Evolutionary conservation across 2,797 vertebrate species (phyloP).

Genomic region (Ciconia nigra): DNA sequence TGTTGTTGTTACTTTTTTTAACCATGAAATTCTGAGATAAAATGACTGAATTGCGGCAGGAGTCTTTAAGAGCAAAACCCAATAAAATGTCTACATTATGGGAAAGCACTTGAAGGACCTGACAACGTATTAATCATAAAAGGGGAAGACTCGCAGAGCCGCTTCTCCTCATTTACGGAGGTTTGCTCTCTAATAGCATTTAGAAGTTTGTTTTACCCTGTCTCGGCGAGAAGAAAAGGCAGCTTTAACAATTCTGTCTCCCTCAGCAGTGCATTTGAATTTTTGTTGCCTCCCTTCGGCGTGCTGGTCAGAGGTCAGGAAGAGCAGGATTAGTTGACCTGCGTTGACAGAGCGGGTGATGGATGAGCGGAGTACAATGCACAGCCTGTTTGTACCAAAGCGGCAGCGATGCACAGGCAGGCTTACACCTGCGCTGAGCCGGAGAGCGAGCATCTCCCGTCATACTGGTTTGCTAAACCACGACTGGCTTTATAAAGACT

Average conservation of each 20-base stretch:
- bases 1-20: background rate
- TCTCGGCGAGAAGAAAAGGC: conserved; percentile 41
- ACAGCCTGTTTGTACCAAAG: conserved; percentile 31
- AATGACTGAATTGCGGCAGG: background rate
- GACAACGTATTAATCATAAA: conserved; percentile 33
- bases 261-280: conserved; percentile 58
- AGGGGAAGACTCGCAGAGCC: background rate
- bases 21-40: background rate
- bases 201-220: conserved; percentile 53
- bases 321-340: conserved; percentile 71
- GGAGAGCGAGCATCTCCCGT: background rate
- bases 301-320: conserved; percentile 54
- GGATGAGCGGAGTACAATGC: conserved; percentile 63
- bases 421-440: background rate
- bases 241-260: conserved; percentile 61
- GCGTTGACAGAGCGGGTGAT: conserved; percentile 72
- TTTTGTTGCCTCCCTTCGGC: conserved; percentile 36
- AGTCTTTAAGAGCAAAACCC: conserved; percentile 31
- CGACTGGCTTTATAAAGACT: background rate
- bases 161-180: background rate
- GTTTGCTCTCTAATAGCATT: conserved; percentile 15
- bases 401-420: background rate
- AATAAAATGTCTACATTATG: background rate
- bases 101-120: background rate
- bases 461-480: background rate